Conservation (phyloP, 2,888 invertebrate species). For the Thereva unica region DNA sequence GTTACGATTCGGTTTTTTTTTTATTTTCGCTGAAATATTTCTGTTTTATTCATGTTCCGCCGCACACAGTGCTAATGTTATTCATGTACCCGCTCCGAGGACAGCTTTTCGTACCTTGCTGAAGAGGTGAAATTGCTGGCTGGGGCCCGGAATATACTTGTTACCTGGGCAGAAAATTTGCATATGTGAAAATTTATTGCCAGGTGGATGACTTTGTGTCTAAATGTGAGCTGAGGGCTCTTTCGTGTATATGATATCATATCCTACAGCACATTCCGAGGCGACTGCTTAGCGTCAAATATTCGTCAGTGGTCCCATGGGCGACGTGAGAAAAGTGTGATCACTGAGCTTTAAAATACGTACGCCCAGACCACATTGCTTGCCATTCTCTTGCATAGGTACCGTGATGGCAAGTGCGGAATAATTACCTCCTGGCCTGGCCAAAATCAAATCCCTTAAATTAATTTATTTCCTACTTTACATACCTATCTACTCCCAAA, state of each 20-base stretch:
- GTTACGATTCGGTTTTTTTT: conserved; percentile 2
- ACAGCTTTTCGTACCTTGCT: conserved; percentile 5
- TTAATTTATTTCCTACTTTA: conserved; percentile 31
- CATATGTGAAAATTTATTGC: conserved; percentile 27
- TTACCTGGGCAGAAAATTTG: conserved; percentile 21
- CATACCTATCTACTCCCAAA: conserved; percentile 9
- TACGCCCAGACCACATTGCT: too few relatives aligned
- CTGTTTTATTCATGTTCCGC: conserved; percentile 30
- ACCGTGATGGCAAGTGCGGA: too few relatives aligned
- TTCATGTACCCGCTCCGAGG: conserved; percentile 24
- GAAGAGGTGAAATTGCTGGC: conserved; percentile 24
- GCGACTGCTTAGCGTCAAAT: too few relatives aligned
- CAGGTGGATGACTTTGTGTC: conserved; percentile 12
- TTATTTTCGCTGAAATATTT: conserved; percentile 26
- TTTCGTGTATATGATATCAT: neutral
- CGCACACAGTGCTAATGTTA: conserved; percentile 28
- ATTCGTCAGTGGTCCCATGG: too few relatives aligned
- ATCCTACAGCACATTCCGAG: too few relatives aligned
- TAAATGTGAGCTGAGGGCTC: neutral
- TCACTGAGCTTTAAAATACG: too few relatives aligned
- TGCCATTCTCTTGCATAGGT: too few relatives aligned
- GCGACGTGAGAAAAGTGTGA: too few relatives aligned
- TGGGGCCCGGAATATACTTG: conserved; percentile 29
- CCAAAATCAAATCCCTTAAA: conserved; percentile 10
- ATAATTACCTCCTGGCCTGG: neutral